phyloP scores from a whole-genome alignment of 2,888 invertebrate genomes.

The Drosophila anomelani region DNA sequence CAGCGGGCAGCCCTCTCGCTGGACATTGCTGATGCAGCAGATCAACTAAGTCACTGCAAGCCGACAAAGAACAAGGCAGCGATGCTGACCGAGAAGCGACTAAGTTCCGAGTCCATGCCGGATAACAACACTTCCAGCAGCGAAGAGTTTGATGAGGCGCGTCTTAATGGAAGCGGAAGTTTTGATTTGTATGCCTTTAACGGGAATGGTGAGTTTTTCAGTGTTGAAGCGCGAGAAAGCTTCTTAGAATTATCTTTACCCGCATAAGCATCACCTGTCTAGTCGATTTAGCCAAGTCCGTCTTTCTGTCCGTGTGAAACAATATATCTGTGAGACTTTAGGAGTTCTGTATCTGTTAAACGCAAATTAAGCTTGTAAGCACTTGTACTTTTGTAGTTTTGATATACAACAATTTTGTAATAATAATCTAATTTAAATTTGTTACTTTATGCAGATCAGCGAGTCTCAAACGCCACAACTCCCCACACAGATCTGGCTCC shows the following conservation, averaged over 20 bases:
- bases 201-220: slow-evolving; percentile 53
- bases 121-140: slow-evolving; percentile 76
- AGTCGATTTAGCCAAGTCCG: too few species aligned
- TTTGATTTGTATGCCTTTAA: slow-evolving; percentile 70
- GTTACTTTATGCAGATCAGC: slow-evolving; percentile 62
- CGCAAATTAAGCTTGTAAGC: too few species aligned
- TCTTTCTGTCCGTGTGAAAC: too few species aligned
- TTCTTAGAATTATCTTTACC: too few species aligned
- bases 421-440: not conserved
- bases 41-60: slow-evolving; percentile 54
- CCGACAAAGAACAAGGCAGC: slow-evolving; percentile 70
- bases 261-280: too few species aligned
- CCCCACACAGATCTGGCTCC: slow-evolving; percentile 89
- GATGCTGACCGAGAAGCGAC: slow-evolving; percentile 68
- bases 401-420: not conserved
- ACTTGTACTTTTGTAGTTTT: too few species aligned
- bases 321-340: too few species aligned
- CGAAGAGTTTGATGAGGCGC: slow-evolving; percentile 72
- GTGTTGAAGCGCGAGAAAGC: too few species aligned
- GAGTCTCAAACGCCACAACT: slow-evolving; percentile 84
- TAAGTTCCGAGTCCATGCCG: slow-evolving; percentile 74
- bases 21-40: slow-evolving; percentile 67
- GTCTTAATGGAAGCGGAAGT: slow-evolving; percentile 66
- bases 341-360: too few species aligned
- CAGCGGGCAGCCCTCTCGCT: slow-evolving; percentile 84